Conservation (phyloP, 2,888 invertebrate genomes). For the Coelinius sp. region DNA sequence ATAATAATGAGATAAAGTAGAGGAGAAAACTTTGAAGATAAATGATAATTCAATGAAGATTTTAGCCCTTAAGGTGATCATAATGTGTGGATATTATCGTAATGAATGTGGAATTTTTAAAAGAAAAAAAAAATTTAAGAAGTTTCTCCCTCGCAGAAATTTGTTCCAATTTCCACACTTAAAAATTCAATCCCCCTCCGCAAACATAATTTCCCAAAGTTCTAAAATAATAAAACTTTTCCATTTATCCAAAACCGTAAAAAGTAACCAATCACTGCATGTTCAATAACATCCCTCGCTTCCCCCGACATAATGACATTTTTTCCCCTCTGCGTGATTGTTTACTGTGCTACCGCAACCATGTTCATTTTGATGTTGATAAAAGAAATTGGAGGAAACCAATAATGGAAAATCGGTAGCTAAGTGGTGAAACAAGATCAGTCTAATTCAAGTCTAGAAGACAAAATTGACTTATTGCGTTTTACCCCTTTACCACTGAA, state of each 20-base stretch:
- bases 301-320: not conserved
- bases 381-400: not conserved
- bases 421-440: not conserved
- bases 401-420: not conserved
- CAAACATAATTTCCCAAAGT: not conserved
- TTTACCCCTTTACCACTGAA: not conserved
- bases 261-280: not conserved
- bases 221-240: not conserved
- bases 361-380: not conserved
- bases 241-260: too few relatives aligned
- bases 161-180: not conserved
- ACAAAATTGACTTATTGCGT: not conserved
- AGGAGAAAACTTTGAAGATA: not conserved
- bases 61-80: not conserved
- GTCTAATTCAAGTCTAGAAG: not conserved
- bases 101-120: not conserved
- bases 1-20: not conserved
- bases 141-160: not conserved
- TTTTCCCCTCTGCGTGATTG: not conserved
- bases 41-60: not conserved
- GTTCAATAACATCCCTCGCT: not conserved
- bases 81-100: not conserved
- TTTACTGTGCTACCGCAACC: conserved; percentile 18
- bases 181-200: not conserved
- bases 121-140: not conserved